Evolutionary conservation across 2,888 invertebrate genomes (phyloP).

Genomic region (Drosophila meridiana): DNA sequence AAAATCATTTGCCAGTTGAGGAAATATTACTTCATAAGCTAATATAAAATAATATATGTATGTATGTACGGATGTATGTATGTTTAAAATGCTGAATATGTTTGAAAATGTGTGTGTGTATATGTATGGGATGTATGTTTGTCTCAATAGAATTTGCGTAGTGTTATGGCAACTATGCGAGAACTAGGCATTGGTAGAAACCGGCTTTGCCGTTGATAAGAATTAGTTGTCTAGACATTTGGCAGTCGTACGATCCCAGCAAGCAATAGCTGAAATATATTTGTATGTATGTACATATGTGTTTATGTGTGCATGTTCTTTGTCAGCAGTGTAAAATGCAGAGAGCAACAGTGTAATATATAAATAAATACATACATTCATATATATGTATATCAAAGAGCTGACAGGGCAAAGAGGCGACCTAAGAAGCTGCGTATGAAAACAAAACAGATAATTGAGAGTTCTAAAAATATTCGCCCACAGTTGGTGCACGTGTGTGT

Average conservation of each 20-base stretch:
- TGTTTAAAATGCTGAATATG: neutral
- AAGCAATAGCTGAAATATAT: conserved; percentile 5
- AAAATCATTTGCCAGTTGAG: conserved; percentile 1
- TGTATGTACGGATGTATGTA: neutral
- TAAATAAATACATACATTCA: neutral
- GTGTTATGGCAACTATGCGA: conserved; percentile 22
- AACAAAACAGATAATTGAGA: conserved; percentile 74
- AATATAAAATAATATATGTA: conserved; percentile 5
- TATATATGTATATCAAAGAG: neutral
- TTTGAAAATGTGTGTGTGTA: neutral
- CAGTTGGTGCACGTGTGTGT: conserved; percentile 6
- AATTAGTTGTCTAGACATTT: conserved; percentile 21
- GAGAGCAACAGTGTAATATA: conserved; percentile 13
- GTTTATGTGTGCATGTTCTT: neutral
- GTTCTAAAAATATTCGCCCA: conserved; percentile 69
- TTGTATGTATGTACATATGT: neutral
- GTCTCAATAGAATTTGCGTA: conserved; percentile 17
- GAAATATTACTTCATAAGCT: conserved; percentile 20
- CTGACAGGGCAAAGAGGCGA: conserved; percentile 8
- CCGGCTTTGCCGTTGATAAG: conserved; percentile 53
- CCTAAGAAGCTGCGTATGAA: conserved; percentile 65
- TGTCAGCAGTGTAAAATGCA: conserved; percentile 9
- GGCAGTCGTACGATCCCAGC: conserved; percentile 21
- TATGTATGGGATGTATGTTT: neutral
- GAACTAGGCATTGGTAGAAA: conserved; percentile 28